phyloP scores from a whole-genome alignment of 2,888 invertebrate species.

The Spicauda simplicius region DNA sequence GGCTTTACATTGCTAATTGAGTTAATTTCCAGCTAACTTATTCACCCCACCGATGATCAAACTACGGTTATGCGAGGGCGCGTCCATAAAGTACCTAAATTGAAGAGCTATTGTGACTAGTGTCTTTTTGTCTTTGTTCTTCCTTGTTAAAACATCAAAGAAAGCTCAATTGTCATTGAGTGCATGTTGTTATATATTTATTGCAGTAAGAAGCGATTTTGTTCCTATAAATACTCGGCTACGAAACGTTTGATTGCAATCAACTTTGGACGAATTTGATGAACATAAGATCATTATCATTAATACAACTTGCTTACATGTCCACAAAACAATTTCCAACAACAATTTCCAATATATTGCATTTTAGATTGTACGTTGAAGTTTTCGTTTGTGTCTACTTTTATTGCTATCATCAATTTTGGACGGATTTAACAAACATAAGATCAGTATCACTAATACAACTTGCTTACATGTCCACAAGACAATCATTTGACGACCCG shows the following conservation, averaged over 20 bases:
- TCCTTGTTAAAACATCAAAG: slow-evolving; percentile 32
- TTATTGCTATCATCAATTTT: too few relatives aligned
- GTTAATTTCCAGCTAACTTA: slow-evolving; percentile 50
- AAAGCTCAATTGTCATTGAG: slow-evolving; percentile 2
- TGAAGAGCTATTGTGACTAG: slow-evolving; percentile 58
- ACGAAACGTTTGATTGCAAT: neutral
- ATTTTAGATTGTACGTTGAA: too few relatives aligned
- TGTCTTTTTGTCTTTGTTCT: slow-evolving; percentile 60
- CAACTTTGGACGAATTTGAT: too few relatives aligned
- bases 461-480: too few relatives aligned
- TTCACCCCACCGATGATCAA: slow-evolving; percentile 66
- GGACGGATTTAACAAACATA: too few relatives aligned
- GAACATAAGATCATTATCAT: too few relatives aligned
- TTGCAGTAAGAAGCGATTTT: neutral
- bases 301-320: too few relatives aligned
- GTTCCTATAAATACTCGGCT: neutral
- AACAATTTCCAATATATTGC: too few relatives aligned
- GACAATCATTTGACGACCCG: too few relatives aligned
- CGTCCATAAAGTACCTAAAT: slow-evolving; percentile 65
- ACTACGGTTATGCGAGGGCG: slow-evolving; percentile 53
- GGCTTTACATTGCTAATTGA: slow-evolving; percentile 54
- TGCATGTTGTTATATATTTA: neutral
- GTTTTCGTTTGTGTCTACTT: too few relatives aligned
- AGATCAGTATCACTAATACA: too few relatives aligned
- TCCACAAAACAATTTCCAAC: too few relatives aligned